Conservation (phyloP, 2,888 invertebrate genomes). For the Paralinhomoeus sp. region DNA sequence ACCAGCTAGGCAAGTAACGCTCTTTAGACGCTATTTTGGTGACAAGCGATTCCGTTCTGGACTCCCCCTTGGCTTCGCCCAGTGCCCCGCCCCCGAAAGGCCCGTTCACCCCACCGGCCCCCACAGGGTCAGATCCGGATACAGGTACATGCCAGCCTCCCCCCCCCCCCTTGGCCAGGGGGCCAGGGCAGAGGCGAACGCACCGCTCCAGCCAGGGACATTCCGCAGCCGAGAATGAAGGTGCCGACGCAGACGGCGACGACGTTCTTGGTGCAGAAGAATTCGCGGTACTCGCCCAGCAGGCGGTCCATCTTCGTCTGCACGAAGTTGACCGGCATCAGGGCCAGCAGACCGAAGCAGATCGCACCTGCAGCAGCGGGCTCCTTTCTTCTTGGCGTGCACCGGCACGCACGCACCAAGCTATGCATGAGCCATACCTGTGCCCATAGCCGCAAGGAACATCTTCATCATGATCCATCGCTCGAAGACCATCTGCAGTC, state of each 20-base stretch:
- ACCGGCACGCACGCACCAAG: not conserved
- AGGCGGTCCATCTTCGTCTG: not conserved
- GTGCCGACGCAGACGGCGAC: not conserved
- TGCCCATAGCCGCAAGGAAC: conserved; percentile 1
- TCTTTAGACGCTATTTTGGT: no score
- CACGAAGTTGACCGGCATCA: not conserved
- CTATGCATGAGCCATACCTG: not conserved
- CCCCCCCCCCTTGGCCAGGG: no score
- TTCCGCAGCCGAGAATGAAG: not conserved
- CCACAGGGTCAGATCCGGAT: no score
- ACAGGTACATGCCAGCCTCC: no score
- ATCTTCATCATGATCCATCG: conserved; percentile 1
- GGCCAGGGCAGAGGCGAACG: not conserved
- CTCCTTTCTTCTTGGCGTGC: no score
- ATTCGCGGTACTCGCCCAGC: not conserved
- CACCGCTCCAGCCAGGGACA: not conserved
- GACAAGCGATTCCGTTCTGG: no score
- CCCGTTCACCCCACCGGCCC: no score
- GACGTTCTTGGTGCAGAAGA: not conserved
- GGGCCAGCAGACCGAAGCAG: not conserved
- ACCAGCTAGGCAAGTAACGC: no score
- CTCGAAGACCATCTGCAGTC: not conserved
- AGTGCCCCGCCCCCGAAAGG: no score
- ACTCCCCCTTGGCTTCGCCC: no score
- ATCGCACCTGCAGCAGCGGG: not conserved